Percentiles rank a stretch among this genome's conserved stretches.
phyloP scores from a whole-genome alignment of 2,888 invertebrate species.

The Erebia ligea region DNA sequence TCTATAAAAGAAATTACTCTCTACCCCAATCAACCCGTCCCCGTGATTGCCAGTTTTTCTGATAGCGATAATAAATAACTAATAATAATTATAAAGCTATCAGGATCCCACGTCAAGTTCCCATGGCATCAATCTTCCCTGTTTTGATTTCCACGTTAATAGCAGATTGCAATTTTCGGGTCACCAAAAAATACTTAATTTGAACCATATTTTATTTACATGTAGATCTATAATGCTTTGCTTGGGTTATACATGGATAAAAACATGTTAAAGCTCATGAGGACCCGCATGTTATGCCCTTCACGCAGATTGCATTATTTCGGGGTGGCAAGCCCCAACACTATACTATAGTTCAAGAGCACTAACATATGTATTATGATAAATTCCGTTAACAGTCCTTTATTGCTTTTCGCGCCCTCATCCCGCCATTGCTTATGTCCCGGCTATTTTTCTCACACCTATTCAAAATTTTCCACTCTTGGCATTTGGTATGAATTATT shows the following conservation, averaged over 20 bases:
- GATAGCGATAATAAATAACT: slow-evolving; percentile 34
- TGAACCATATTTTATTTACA: slow-evolving; percentile 2
- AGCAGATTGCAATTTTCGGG: slow-evolving; percentile 57
- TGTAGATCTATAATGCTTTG: slow-evolving; percentile 46
- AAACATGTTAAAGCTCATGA: slow-evolving; percentile 54
- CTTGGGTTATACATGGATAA: slow-evolving; percentile 44
- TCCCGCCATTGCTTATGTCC: slow-evolving; percentile 9
- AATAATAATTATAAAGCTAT: slow-evolving; percentile 50
- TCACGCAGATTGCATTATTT: slow-evolving; percentile 57
- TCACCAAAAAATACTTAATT: slow-evolving; percentile 29
- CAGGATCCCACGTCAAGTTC: slow-evolving; percentile 65
- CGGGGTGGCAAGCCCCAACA: slow-evolving; percentile 63
- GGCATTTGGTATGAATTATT: too few relatives aligned
- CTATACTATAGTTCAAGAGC: slow-evolving; percentile 45
- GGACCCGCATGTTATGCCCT: slow-evolving; percentile 73
- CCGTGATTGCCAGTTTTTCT: slow-evolving; percentile 18
- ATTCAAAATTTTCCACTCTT: not conserved
- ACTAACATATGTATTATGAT: slow-evolving; percentile 53
- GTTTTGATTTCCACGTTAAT: slow-evolving; percentile 74
- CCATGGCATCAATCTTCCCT: slow-evolving; percentile 74
- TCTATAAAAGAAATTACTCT: not conserved
- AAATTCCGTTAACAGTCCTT: slow-evolving; percentile 45
- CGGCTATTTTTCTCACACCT: slow-evolving; percentile 28
- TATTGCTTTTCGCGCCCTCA: slow-evolving; percentile 32
- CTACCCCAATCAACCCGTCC: slow-evolving; percentile 2